phyloP scores from a whole-genome alignment of 2,888 invertebrate genomes.

The Esperia sulphurella region DNA sequence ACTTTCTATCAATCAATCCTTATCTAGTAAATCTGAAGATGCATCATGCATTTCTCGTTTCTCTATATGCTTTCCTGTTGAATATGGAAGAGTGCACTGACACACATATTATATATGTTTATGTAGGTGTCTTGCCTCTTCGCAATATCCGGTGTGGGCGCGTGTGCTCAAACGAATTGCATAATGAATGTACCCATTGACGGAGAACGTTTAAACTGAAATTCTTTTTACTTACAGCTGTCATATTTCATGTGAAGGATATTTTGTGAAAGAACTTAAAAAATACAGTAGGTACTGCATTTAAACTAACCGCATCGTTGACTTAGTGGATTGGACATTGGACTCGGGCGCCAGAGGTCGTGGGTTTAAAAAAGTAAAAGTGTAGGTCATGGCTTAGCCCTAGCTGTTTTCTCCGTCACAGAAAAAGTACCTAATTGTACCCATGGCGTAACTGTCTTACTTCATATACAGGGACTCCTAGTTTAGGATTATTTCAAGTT shows the following conservation, averaged over 20 bases:
- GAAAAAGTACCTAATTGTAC: no score
- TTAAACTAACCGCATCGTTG: no score
- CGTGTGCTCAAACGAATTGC: slow-evolving; percentile 23
- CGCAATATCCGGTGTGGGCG: slow-evolving; percentile 35
- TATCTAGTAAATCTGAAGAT: neutral
- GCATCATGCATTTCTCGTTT: neutral
- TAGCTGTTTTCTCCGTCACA: no score
- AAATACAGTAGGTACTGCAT: neutral
- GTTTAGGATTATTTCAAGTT: no score
- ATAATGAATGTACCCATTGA: slow-evolving; percentile 33
- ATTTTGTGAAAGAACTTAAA: neutral
- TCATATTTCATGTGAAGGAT: slow-evolving; percentile 1
- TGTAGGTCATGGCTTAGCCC: no score
- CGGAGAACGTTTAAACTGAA: slow-evolving; percentile 9
- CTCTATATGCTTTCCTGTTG: neutral
- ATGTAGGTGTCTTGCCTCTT: slow-evolving; percentile 14
- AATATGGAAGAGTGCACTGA: slow-evolving; percentile 2
- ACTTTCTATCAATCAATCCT: neutral
- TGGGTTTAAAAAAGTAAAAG: no score
- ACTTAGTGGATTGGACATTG: no score
- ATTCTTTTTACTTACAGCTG: neutral
- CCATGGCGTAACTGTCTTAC: no score
- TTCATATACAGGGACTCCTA: no score
- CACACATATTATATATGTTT: neutral
- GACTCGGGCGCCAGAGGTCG: no score